Evolutionary conservation across 2,797 vertebrate genomes (phyloP), one percentile per base, ranked within the genome.

Genomic region (Protonibea diacanthus): DNA sequence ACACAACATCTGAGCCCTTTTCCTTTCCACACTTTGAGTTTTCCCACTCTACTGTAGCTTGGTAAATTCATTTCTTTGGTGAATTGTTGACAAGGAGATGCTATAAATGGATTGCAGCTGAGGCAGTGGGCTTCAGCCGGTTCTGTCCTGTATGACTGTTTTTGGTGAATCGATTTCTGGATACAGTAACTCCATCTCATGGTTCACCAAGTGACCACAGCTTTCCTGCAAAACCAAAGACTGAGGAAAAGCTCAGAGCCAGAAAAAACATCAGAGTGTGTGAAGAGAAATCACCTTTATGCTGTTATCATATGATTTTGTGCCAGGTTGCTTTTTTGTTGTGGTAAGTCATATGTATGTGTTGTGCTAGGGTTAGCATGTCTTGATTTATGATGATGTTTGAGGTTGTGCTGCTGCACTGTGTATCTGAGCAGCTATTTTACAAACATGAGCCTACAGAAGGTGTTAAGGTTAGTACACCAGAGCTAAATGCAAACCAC

Each of bases 101-200:
- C 61, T 71, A 63, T 75, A 70, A 73, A 59, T 44, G 74, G 71
- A 66, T 29, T 44, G 33, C 53, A 42, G 72, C 56, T 38, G 75
- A 64, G 55, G 70, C 59, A 49, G 75, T 62, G 27, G 52, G 47
- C 45, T 48, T 40, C 57, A 63, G 60, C 25, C 42, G 38, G n/a
- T 27, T 74, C 62, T 5, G 51, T 74, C 52, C 47, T 68, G 44
- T n/a, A 18, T 6, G 49, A 17, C 48, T 66, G n/a, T 65, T 63
- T 81, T 64, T 53, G 57, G 42, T 20, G 53, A 72, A 69, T 52
- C 45, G 42, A 84, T 74, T 76, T 74, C 56, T 20, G 60, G 77
- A 78, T 48, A 20, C 51, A 51, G 55, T 7, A 44, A 58, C 69
- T 47, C 59, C 6, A 47, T 12, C 45, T 53, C 55, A 12, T 2